These are phyloP conservation scores for Osmerus mordax DNA, from an alignment of 2,113 vertebrate species.

Conservation along the genomic window DNA sequence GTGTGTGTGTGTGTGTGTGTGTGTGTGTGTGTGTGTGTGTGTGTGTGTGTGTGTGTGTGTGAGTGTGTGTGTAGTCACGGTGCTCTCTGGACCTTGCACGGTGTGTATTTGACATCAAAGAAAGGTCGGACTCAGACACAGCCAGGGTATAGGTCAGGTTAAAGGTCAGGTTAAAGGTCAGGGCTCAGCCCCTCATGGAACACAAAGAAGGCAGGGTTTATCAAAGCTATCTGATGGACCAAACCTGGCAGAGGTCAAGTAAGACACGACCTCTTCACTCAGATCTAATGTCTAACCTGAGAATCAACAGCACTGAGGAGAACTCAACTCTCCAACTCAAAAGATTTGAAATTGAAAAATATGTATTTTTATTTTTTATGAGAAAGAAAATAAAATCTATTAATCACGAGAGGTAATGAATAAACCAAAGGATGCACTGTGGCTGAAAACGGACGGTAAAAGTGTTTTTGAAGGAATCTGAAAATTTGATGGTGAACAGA, in stretches of 20 bases:
- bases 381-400: slow-evolving; percentile 49
- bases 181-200: slow-evolving; percentile 62
- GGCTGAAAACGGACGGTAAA: slow-evolving; percentile 59
- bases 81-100: not conserved
- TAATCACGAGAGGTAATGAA: slow-evolving; percentile 61
- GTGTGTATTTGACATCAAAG: slow-evolving; percentile 75
- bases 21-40: slow-evolving; percentile 9
- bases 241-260: slow-evolving; percentile 63
- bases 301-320: slow-evolving; percentile 61
- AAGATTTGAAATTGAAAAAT: slow-evolving; percentile 52
- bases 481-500: slow-evolving; percentile 57
- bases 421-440: slow-evolving; percentile 59
- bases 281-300: slow-evolving; percentile 70
- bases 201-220: slow-evolving; percentile 69
- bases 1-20: slow-evolving; percentile 9
- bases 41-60: slow-evolving; percentile 1
- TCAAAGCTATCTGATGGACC: slow-evolving; percentile 68
- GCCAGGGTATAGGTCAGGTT: slow-evolving; percentile 25
- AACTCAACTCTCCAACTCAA: slow-evolving; percentile 64
- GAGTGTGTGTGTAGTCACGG: slow-evolving; percentile 3
- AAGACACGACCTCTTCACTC: slow-evolving; percentile 65
- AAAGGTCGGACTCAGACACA: slow-evolving; percentile 70
- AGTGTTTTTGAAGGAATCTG: slow-evolving; percentile 42
- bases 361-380: no score
- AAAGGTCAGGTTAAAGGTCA: slow-evolving; percentile 68